Base-by-base conservation (phyloP, 2,113 vertebrate genomes). In the Thalassoma bifasciatum region DNA sequence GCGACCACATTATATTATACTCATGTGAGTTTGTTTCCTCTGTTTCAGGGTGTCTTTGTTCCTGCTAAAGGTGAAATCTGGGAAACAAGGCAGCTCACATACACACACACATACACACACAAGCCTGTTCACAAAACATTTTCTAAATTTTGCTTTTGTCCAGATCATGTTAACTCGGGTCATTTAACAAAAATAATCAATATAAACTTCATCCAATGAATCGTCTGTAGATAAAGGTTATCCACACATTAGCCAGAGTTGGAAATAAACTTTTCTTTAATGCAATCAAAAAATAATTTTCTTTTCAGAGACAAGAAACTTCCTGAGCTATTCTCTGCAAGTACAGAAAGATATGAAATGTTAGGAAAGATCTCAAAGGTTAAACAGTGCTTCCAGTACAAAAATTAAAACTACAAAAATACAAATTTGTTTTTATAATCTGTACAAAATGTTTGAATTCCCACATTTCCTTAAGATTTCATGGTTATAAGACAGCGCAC, bases 261-360 rank as follows among this genome's bases (percentile, higher is more conserved):
- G 59, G 69, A 75, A 67, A 63, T 74, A 65, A 47, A 72, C n/a
- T 83, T 14, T 67, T 75, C 40, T 89, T 91, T 91, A 85, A 66
- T 86, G 53, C 30, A 78, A 14, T 72, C 40, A 79, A 86, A 81
- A 79, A 63, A 73, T 34, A 13, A 54, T 80, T 83, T 73, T 49
- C 81, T n/a, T n/a, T n/a, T 47, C 90, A 90, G 90, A 90, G 83
- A 86, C 66, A n/a, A n/a, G n/a, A n/a, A 17, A 68, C 64, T 88
- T 87, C 89, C 91, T 90, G 91, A 90, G 86, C 64, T 74, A 49
- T 69, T 62, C 56, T 68, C 40, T 42, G 2, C 46, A 37, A 38
- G 23, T 26, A n/a, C 26, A 52, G 60, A 71, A 66, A 70, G 61
- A 72, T 1, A 46, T 21, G 0, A 72, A 57, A 26, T 9, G 5